A percentile compares a stretch with the other conserved stretches of the same genome.
phyloP scores from a whole-genome alignment of 2,888 invertebrate genomes.

The Xestobium rufovillosum region DNA sequence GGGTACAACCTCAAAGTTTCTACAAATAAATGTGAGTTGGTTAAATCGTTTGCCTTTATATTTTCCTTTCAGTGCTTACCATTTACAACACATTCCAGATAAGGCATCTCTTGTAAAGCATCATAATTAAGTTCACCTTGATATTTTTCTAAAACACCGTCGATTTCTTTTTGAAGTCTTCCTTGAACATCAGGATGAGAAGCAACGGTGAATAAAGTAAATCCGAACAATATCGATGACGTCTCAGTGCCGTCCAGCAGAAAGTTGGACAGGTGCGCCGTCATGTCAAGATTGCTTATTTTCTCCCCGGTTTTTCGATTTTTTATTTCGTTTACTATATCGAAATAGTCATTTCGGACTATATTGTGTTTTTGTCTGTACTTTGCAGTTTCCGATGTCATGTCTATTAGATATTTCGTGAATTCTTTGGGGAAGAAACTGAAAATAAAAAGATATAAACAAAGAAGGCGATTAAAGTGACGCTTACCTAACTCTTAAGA shows the following conservation, averaged over 20 bases:
- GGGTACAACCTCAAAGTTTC: not conserved
- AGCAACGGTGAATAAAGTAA: not conserved
- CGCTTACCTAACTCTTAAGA: not conserved
- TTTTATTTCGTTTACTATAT: not conserved
- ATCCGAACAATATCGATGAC: not conserved
- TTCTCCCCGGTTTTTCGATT: not conserved
- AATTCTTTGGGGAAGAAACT: not conserved
- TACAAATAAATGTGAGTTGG: not conserved
- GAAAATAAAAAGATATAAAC: no score
- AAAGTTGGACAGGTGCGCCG: not conserved
- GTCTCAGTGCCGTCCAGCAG: not conserved
- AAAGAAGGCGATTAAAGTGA: no score
- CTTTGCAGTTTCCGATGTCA: not conserved
- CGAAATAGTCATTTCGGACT: not conserved
- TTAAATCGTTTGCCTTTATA: no score
- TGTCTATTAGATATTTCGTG: not conserved
- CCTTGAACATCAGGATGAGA: not conserved
- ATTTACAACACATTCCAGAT: not conserved
- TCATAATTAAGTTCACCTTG: not conserved
- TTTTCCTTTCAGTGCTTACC: slow-evolving; percentile 3
- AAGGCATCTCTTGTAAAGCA: not conserved
- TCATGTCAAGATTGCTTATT: not conserved
- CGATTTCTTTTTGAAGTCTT: not conserved
- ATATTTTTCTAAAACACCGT: not conserved
- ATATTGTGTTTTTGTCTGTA: not conserved